Conservation (phyloP, 2,888 invertebrate species). For the Polyploca ridens region DNA sequence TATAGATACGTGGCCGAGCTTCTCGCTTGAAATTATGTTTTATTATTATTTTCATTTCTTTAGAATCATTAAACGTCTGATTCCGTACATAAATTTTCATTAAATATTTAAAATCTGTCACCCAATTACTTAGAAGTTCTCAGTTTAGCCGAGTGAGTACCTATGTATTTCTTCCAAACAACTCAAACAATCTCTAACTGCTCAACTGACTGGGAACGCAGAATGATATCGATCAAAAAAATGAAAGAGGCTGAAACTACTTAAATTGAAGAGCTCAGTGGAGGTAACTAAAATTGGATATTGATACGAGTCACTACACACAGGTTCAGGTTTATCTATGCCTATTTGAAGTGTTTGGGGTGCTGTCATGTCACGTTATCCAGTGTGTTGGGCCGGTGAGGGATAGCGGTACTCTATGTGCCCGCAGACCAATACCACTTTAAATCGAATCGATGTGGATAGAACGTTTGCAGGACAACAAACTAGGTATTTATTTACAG, state of each 20-base stretch:
- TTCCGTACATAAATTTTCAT: too few species aligned
- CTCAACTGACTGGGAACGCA: too few species aligned
- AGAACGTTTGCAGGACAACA: constrained; percentile 54
- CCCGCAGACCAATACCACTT: constrained; percentile 51
- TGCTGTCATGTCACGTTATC: constrained; percentile 63
- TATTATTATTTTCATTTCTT: too few species aligned
- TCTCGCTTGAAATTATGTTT: too few species aligned
- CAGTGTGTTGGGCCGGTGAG: constrained; percentile 55
- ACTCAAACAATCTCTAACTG: too few species aligned
- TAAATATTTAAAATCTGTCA: too few species aligned
- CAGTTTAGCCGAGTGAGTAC: too few species aligned
- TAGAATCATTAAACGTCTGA: too few species aligned
- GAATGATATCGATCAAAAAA: not conserved
- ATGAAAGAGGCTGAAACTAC: not conserved
- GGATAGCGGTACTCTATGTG: constrained; percentile 43
- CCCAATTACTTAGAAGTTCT: too few species aligned
- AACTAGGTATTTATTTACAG: constrained; percentile 56
- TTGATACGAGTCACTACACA: not conserved
- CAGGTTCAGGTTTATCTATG: constrained; percentile 22
- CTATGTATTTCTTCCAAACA: too few species aligned
- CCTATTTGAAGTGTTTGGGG: constrained; percentile 39
- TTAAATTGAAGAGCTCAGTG: not conserved
- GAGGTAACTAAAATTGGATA: constrained; percentile 11
- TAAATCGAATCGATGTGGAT: constrained; percentile 57
- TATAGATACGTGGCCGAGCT: too few species aligned